Conservation (phyloP, 92 coral and sea anemone genomes). For the Actinostola sp. region DNA sequence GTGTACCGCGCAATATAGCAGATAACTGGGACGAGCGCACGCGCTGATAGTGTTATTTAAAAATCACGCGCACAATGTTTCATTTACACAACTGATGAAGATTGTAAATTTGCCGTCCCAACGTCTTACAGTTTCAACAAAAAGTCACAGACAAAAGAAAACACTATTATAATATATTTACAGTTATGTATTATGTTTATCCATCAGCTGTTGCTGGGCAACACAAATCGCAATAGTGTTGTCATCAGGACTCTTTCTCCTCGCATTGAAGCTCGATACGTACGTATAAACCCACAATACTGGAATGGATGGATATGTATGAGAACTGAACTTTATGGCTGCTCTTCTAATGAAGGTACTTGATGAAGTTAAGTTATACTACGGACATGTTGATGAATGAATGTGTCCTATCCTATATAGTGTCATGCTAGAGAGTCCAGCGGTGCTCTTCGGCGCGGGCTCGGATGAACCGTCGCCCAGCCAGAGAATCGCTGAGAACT, state of each 20-base stretch:
- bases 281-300: conserved; percentile 46
- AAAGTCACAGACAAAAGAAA: neutral
- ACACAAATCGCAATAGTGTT: conserved; percentile 20
- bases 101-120: too few relatives aligned
- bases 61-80: too few relatives aligned
- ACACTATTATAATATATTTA: neutral
- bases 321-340: conserved; percentile 42
- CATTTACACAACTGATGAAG: too few relatives aligned
- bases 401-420: neutral
- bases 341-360: conserved; percentile 51
- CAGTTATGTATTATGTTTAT: neutral
- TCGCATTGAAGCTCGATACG: conserved; percentile 38
- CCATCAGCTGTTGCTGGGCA: conserved; percentile 24
- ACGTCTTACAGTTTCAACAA: too few relatives aligned
- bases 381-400: neutral
- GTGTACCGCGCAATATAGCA: too few relatives aligned
- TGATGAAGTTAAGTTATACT: too few relatives aligned
- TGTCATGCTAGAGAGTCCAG: too few relatives aligned
- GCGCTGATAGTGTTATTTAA: too few relatives aligned
- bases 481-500: too few relatives aligned
- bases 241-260: conserved; percentile 22
- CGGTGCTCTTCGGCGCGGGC: too few relatives aligned
- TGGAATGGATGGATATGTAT: conserved; percentile 27
- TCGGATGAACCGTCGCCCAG: too few relatives aligned
- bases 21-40: too few relatives aligned